Percentiles rank a stretch among this genome's conserved stretches.
phyloP scores from a whole-genome alignment of 2,888 invertebrate genomes.

The Mystacides longicornis region DNA sequence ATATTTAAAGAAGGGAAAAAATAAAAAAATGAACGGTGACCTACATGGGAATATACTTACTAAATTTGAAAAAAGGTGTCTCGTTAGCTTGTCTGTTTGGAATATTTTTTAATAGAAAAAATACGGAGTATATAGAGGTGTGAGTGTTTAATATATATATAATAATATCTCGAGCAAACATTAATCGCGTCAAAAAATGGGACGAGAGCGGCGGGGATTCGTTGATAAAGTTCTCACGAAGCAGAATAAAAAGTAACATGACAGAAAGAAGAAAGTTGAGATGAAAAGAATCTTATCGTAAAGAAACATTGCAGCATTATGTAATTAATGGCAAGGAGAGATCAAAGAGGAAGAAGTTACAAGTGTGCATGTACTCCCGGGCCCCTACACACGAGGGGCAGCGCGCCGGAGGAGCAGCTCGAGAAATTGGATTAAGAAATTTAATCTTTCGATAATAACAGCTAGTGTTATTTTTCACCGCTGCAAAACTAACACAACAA shows the following conservation, averaged over 20 bases:
- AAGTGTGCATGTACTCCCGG: neutral
- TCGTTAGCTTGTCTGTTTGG: neutral
- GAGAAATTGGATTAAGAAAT: no score
- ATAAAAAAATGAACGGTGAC: no score
- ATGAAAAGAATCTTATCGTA: constrained; percentile 23
- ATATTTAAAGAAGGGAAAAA: no score
- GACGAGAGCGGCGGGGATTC: neutral
- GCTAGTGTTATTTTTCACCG: no score
- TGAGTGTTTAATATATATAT: neutral
- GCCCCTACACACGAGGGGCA: neutral
- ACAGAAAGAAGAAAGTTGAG: constrained; percentile 10
- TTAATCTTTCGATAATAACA: no score
- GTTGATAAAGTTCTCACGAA: neutral
- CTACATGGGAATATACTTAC: no score
- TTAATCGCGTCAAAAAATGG: neutral
- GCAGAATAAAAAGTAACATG: constrained; percentile 1
- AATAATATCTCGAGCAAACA: neutral
- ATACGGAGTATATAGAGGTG: neutral
- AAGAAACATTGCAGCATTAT: constrained; percentile 24
- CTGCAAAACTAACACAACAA: no score
- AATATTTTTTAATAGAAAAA: neutral
- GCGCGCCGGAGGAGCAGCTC: neutral
- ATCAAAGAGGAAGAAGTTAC: constrained; percentile 15
- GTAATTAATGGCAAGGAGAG: constrained; percentile 23
- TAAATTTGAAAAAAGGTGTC: no score